phyloP scores from a whole-genome alignment of 1,140 invertebrate genomes.

The Euglossa dilemma region DNA sequence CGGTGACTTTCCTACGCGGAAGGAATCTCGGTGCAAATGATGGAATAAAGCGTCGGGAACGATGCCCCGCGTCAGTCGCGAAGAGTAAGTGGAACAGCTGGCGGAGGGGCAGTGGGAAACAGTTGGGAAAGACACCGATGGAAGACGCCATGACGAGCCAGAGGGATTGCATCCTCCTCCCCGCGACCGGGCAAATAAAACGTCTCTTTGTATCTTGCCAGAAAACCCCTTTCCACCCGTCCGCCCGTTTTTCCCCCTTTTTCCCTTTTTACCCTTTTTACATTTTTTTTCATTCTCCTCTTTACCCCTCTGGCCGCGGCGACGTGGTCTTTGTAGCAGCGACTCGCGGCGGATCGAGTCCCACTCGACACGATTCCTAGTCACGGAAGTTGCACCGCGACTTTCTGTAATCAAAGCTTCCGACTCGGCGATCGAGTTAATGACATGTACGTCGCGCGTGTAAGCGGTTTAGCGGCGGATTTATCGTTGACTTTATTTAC shows the following conservation, averaged over 20 bases:
- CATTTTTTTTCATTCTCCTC: background rate
- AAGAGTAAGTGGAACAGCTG: conserved; percentile 33
- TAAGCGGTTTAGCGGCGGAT: background rate
- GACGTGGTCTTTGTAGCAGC: background rate
- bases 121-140: conserved; percentile 8
- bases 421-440: conserved; percentile 20
- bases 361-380: conserved; percentile 23
- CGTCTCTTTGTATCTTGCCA: conserved; percentile 42
- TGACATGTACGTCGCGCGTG: background rate
- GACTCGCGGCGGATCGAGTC: background rate
- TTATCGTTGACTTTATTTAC: conserved; percentile 28
- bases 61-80: conserved; percentile 26
- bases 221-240: background rate
- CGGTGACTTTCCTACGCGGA: background rate
- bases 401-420: conserved; percentile 19
- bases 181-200: conserved; percentile 33
- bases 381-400: background rate
- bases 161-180: conserved; percentile 38
- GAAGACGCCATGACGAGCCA: conserved; percentile 14
- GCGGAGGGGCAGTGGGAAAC: background rate
- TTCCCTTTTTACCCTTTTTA: background rate
- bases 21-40: conserved; percentile 10
- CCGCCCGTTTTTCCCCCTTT: background rate
- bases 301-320: background rate
- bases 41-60: conserved; percentile 18